These are phyloP conservation scores for Lumbricus terrestris DNA, from an alignment of 2,888 invertebrate species.

Conservation along the genomic window DNA sequence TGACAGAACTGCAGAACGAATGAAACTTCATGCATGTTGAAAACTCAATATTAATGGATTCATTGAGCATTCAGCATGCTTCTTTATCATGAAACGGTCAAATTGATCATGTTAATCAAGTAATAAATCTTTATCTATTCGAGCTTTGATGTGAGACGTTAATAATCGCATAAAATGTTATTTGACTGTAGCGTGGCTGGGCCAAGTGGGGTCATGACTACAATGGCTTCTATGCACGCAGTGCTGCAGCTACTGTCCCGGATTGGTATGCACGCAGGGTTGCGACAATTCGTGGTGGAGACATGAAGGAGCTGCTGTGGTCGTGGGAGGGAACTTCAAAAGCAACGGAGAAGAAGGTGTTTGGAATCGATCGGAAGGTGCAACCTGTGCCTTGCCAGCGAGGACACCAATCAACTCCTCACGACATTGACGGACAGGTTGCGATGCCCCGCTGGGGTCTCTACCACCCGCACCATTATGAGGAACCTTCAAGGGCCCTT, in stretches of 20 bases:
- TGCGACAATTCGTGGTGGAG: constrained; percentile 47
- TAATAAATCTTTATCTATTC: background rate
- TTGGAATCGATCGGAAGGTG: background rate
- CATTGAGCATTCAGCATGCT: too few relatives aligned
- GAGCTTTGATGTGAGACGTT: background rate
- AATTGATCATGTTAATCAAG: constrained; percentile 22
- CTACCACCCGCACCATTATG: constrained; percentile 52
- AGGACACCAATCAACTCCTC: constrained; percentile 46
- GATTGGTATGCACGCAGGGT: constrained; percentile 54
- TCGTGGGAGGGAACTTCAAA: constrained; percentile 41
- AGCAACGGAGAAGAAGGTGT: constrained; percentile 48
- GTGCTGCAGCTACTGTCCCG: constrained; percentile 48
- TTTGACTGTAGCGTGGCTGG: constrained; percentile 50
- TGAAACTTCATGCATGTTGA: too few relatives aligned
- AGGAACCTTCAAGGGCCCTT: constrained; percentile 50
- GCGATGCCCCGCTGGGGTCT: constrained; percentile 55
- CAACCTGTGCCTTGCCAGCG: constrained; percentile 36
- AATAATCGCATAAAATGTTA: background rate
- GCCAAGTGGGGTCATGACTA: constrained; percentile 53
- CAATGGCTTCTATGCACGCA: constrained; percentile 54
- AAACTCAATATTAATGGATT: background rate
- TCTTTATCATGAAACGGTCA: background rate
- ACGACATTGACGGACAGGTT: constrained; percentile 45
- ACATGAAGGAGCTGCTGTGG: constrained; percentile 38
- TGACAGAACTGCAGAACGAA: too few relatives aligned